Conservation (phyloP, 2,113 vertebrate species). For the Syngnathoides biaculeatus region DNA sequence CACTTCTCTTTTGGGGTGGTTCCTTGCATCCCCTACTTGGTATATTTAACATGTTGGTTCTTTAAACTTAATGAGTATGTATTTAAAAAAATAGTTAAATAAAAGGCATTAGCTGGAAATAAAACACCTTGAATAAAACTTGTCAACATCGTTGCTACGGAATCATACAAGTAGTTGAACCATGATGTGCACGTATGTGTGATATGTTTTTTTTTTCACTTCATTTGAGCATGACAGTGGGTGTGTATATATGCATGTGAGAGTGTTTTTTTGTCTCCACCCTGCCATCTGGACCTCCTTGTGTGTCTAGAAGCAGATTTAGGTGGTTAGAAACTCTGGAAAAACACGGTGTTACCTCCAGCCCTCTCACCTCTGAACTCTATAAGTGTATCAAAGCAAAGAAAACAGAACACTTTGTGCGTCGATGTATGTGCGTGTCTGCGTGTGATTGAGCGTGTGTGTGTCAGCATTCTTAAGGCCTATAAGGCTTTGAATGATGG, state of each 20-base stretch:
- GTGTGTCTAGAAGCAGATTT: conserved; percentile 60
- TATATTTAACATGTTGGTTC: neutral
- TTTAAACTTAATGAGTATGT: neutral
- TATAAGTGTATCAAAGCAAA: conserved; percentile 74
- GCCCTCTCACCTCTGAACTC: conserved; percentile 71
- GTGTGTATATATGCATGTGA: conserved; percentile 12
- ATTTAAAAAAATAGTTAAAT: neutral
- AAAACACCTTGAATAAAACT: neutral
- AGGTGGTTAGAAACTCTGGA: conserved; percentile 62
- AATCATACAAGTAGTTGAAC: conserved; percentile 7
- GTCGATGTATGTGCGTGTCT: conserved; percentile 24
- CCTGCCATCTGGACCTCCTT: conserved; percentile 72
- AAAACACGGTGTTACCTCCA: conserved; percentile 66
- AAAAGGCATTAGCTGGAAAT: too few relatives aligned
- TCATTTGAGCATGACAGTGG: conserved; percentile 5
- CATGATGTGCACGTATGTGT: conserved; percentile 8
- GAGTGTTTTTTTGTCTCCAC: conserved; percentile 44
- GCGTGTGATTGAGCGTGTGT: conserved; percentile 19
- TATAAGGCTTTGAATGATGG: conserved; percentile 60
- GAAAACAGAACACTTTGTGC: conserved; percentile 64
- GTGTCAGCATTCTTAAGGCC: conserved; percentile 55
- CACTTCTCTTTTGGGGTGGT: neutral
- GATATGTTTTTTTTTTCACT: neutral
- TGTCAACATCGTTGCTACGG: neutral
- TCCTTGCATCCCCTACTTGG: conserved; percentile 1